Conservation (phyloP, 2,797 vertebrate species). For the Mareca strepera region DNA sequence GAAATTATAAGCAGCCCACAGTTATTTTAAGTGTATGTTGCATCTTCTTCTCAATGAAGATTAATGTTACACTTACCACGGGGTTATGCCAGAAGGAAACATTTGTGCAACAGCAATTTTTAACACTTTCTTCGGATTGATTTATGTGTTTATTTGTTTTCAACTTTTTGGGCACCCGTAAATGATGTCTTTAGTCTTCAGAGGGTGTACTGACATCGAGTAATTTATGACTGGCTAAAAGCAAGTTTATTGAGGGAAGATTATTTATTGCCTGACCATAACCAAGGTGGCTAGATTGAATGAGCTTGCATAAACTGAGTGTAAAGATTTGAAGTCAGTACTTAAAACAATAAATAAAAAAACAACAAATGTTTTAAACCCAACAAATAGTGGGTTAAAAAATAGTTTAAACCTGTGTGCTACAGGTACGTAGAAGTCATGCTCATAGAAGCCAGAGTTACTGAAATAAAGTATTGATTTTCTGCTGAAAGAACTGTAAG, state of each 20-base stretch:
- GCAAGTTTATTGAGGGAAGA: not conserved
- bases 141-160: slow-evolving; percentile 24
- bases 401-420: not conserved
- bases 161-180: not conserved
- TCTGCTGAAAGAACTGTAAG: slow-evolving; percentile 22
- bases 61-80: not conserved
- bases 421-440: not conserved
- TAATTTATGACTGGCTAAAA: slow-evolving; percentile 35
- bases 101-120: slow-evolving; percentile 3
- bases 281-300: not conserved
- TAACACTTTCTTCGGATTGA: not conserved
- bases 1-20: not conserved
- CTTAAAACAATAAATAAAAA: not conserved
- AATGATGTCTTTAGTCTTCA: slow-evolving; percentile 31
- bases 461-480: slow-evolving; percentile 46
- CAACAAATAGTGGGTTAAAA: not conserved
- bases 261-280: not conserved
- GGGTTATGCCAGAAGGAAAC: slow-evolving; percentile 16
- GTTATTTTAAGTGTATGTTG: not conserved
- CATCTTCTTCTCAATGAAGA: slow-evolving; percentile 19
- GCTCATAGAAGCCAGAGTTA: not conserved
- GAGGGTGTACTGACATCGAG: not conserved
- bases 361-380: not conserved
- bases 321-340: not conserved
- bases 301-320: not conserved